A percentile compares a stretch with the other conserved stretches of the same genome.
Evolutionary conservation across 2,797 vertebrate genomes (phyloP).

Genomic region (Setipinna tenuifilis): DNA sequence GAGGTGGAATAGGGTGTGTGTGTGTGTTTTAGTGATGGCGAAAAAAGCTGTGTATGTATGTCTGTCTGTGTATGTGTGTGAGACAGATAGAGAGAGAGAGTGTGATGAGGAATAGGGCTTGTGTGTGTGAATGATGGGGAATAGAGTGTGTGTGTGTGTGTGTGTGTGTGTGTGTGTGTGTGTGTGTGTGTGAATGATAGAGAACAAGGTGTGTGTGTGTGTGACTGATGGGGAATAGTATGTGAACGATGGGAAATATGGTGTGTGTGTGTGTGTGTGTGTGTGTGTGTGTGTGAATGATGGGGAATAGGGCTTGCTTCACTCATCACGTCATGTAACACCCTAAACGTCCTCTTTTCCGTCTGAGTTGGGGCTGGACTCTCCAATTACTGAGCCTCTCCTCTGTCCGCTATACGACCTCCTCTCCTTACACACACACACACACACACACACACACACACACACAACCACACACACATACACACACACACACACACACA

Average conservation of each 20-base stretch:
- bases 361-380: not conserved
- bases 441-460: not conserved
- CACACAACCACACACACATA: too few relatives aligned
- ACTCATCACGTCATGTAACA: constrained; percentile 48
- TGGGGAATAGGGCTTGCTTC: not conserved
- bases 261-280: constrained; percentile 5
- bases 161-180: constrained; percentile 41
- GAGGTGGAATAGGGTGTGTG: too few relatives aligned
- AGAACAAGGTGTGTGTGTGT: not conserved
- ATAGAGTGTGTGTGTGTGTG: not conserved
- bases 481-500: too few relatives aligned
- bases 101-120: not conserved
- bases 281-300: not conserved
- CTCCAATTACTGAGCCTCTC: constrained; percentile 8
- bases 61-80: not conserved
- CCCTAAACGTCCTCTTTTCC: constrained; percentile 41
- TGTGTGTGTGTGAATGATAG: not conserved
- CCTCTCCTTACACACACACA: not conserved
- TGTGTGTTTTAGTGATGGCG: constrained; percentile 44
- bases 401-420: constrained; percentile 9
- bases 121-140: not conserved
- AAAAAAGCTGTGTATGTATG: constrained; percentile 11
- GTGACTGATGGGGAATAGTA: not conserved
- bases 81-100: too few relatives aligned
- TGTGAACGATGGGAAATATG: too few relatives aligned